Evolutionary conservation across 2,888 invertebrate genomes (phyloP).

Genomic region (Byasa hedistus): DNA sequence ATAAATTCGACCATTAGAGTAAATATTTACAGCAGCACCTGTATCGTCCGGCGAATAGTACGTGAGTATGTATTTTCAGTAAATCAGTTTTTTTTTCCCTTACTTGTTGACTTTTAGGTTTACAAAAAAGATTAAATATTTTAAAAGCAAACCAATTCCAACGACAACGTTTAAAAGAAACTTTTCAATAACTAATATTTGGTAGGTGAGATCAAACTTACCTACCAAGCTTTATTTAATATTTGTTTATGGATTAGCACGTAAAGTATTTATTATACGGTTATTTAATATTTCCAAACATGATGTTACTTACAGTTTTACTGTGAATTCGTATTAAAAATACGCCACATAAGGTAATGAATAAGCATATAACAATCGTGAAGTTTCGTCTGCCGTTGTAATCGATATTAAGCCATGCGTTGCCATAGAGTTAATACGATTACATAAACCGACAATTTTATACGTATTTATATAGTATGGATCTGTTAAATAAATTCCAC

Average conservation of each 20-base stretch:
- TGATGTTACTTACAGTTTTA: too few relatives aligned
- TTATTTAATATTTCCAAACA: too few relatives aligned
- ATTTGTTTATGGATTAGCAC: too few relatives aligned
- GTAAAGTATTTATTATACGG: too few relatives aligned
- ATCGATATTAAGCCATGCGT: slow-evolving; percentile 9
- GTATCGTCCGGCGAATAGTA: slow-evolving; percentile 20
- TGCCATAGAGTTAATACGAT: slow-evolving; percentile 24
- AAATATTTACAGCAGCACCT: slow-evolving; percentile 9
- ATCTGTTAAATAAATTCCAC: slow-evolving; percentile 45
- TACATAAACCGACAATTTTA: slow-evolving; percentile 38
- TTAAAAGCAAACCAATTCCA: too few relatives aligned
- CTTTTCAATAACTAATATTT: too few relatives aligned
- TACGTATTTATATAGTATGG: slow-evolving; percentile 34
- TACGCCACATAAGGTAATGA: not conserved
- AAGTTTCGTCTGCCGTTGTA: not conserved
- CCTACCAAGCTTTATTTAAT: too few relatives aligned
- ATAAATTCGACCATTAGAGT: slow-evolving; percentile 16
- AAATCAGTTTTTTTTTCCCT: slow-evolving; percentile 16
- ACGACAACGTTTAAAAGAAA: too few relatives aligned
- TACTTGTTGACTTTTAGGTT: slow-evolving; percentile 11
- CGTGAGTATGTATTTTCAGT: slow-evolving; percentile 26
- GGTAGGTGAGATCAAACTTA: too few relatives aligned
- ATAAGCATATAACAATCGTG: not conserved
- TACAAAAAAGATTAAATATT: too few relatives aligned
- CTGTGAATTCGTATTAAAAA: not conserved